Conservation (phyloP, 2,888 invertebrate species). For the Diogma glabrata region DNA sequence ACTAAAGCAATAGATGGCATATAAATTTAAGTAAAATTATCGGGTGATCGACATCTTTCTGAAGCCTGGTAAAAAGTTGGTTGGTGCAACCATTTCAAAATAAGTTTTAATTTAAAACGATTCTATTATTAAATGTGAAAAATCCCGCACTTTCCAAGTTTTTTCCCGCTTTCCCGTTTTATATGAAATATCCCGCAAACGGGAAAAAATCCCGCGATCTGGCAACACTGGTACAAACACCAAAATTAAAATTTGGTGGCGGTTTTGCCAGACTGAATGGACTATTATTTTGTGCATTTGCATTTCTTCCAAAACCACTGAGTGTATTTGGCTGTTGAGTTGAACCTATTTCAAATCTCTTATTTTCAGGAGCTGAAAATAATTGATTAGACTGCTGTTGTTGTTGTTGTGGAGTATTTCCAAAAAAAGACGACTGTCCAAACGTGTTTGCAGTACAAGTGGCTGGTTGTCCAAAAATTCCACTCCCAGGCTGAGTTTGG, state of each 20-base stretch:
- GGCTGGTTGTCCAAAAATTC: conserved; percentile 7
- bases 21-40: no score
- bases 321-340: conserved; percentile 20
- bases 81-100: no score
- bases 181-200: no score
- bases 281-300: conserved; percentile 35
- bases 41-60: no score
- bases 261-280: conserved; percentile 35
- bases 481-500: conserved; percentile 24
- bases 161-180: no score
- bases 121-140: no score
- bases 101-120: no score
- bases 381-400: conserved; percentile 30
- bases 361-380: conserved; percentile 31
- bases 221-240: no score
- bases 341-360: not conserved
- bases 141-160: no score
- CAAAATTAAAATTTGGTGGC: conserved; percentile 16
- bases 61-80: no score
- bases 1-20: no score
- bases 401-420: conserved; percentile 44
- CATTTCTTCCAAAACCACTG: conserved; percentile 28
- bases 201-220: no score
- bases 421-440: conserved; percentile 44
- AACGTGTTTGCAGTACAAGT: conserved; percentile 26